Evolutionary conservation across 2,113 vertebrate genomes (phyloP), one percentile per base, ranked within the genome.

Genomic region (Chionis minor): DNA sequence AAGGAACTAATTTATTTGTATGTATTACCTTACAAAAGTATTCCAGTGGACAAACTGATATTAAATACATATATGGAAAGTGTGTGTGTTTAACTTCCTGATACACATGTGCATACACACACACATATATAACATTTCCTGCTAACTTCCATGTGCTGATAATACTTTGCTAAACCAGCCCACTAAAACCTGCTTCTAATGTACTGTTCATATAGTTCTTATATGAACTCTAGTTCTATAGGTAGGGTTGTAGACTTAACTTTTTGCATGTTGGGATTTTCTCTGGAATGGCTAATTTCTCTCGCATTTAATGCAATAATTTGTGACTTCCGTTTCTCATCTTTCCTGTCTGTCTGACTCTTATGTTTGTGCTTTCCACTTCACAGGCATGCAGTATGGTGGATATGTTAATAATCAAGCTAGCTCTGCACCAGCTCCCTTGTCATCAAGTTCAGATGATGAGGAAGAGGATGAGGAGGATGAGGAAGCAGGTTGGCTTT

Each of bases 401-500:
- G 99, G 99, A 98, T 99, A 98, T 98, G 98, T 98, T 98, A 99
- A 99, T 99, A 99, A 99, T 83, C 98, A 98, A 98, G 98, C 98
- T 99, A 99, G 98, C 98, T 98, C 99, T 97, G 98, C 98, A 97
- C 98, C 98, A 95, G 98, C 98, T 98, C 98, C 99, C 98, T 99
- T 98, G 98, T 99, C 99, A 98, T 99, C 99, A 98, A 98, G 99
- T 99, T 99, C 99, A 98, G 99, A 99, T 98, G 99, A 99, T 97
- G 99, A 99, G 94, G 98, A 98, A 98, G 98, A 99, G 90, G 99
- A 99, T 97, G 99, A 99, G 96, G 98, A 98, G 98, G 98, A 99
- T 99, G 99, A 99, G 99, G 99, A 99, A 99, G 99, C 99, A 99
- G 99, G 99, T 99, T 99, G 99, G 99, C 99, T 99, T 98, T 98